Evolutionary conservation across 1,140 invertebrate species (phyloP).

Genomic region (Ridgeia piscesae): DNA sequence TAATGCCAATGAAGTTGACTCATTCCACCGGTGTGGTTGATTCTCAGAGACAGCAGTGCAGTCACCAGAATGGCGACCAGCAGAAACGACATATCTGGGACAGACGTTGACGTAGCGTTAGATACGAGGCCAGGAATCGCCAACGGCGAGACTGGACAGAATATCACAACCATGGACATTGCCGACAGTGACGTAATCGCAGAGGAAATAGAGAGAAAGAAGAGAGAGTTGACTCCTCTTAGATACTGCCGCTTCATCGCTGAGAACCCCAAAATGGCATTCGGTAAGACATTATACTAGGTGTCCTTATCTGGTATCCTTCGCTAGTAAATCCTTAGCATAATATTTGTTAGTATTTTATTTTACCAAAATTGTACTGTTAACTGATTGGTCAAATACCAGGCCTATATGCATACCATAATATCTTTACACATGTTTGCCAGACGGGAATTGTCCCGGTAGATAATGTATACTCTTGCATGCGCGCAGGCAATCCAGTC

Average conservation of each 20-base stretch:
- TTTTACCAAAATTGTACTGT: no score
- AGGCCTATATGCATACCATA: no score
- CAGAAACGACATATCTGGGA: neutral
- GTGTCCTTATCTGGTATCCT: neutral
- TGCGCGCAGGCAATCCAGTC: no score
- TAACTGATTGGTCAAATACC: no score
- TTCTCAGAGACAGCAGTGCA: no score
- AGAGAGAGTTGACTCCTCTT: neutral
- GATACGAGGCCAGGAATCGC: neutral
- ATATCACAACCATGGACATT: neutral
- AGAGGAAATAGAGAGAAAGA: constrained; percentile 11
- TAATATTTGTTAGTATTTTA: no score
- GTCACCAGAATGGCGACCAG: neutral
- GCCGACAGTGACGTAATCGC: neutral
- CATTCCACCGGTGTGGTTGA: no score
- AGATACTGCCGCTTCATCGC: constrained; percentile 2
- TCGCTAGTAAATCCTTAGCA: no score
- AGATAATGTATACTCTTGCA: no score
- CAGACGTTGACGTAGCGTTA: neutral
- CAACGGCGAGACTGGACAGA: neutral
- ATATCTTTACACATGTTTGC: no score
- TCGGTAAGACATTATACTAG: constrained; percentile 6
- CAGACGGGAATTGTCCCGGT: no score
- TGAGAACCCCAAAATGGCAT: constrained; percentile 2
- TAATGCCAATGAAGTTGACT: no score